phyloP scores from a whole-genome alignment of 2,797 vertebrate genomes.

The Paguma larvata region DNA sequence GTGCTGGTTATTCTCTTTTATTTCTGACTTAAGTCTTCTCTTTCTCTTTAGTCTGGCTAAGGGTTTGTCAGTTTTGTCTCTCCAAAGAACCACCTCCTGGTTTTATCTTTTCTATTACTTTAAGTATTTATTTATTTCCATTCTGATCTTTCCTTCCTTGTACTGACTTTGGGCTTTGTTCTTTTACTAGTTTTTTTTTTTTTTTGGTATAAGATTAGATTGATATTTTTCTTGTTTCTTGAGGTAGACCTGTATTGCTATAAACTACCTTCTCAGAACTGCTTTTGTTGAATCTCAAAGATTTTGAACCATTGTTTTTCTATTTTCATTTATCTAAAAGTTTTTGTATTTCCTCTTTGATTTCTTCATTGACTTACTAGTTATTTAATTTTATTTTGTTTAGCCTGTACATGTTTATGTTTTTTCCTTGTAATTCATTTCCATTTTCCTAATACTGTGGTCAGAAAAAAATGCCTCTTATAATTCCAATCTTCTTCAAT shows the following conservation, averaged over 20 bases:
- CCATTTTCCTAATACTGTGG: neutral
- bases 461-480: neutral
- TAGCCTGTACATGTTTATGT: neutral
- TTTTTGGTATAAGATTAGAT: neutral
- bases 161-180: neutral
- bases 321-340: neutral
- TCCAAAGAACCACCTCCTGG: neutral
- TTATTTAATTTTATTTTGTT: neutral
- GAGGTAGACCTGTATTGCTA: neutral
- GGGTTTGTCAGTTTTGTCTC: neutral
- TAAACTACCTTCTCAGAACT: neutral
- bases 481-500: neutral
- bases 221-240: neutral
- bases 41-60: neutral
- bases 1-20: neutral
- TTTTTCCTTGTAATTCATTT: neutral
- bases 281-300: neutral
- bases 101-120: neutral
- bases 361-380: neutral
- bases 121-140: neutral
- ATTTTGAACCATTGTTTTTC: neutral
- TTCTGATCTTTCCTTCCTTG: neutral
- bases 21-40: neutral
- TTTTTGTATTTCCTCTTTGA: neutral
- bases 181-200: neutral